Conservation (phyloP, 2,113 vertebrate species). For the Fregetta grallaria region DNA sequence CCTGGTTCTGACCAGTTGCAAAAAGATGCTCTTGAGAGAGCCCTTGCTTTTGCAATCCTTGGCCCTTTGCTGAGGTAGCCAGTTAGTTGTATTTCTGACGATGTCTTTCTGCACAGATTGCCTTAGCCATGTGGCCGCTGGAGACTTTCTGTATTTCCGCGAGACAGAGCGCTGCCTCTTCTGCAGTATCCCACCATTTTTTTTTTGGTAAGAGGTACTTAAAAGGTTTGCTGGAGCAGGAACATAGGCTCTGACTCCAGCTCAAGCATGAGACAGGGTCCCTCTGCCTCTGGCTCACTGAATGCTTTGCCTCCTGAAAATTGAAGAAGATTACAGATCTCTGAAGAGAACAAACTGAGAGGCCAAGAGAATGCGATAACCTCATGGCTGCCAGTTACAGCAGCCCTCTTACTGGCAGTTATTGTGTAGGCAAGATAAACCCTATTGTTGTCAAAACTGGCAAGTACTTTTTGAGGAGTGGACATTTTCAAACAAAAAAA, state of each 20-base stretch:
- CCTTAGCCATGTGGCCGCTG: background rate
- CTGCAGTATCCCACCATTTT: background rate
- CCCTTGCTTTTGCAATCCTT: background rate
- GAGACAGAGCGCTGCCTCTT: background rate
- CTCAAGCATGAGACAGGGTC: background rate
- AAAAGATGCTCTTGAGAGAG: background rate
- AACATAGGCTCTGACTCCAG: background rate
- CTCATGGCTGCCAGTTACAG: background rate
- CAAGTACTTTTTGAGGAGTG: background rate
- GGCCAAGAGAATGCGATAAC: background rate
- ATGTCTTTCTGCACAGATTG: background rate
- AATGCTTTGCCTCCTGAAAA: background rate
- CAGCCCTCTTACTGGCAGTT: background rate
- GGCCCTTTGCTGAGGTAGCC: background rate
- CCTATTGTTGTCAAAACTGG: background rate
- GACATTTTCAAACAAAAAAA: background rate
- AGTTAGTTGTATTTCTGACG: background rate
- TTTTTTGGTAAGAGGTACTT: background rate
- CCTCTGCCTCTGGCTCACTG: background rate
- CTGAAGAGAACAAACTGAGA: background rate
- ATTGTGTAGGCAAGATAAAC: background rate
- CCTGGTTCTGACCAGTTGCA: background rate
- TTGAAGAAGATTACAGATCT: background rate
- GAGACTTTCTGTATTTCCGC: background rate
- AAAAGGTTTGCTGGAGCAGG: fast-evolving